Percentiles rank a stretch among this genome's conserved stretches.
These are phyloP conservation scores for Atrichornis clamosus DNA, from an alignment of 2,113 vertebrate genomes.

Conservation along the genomic window DNA sequence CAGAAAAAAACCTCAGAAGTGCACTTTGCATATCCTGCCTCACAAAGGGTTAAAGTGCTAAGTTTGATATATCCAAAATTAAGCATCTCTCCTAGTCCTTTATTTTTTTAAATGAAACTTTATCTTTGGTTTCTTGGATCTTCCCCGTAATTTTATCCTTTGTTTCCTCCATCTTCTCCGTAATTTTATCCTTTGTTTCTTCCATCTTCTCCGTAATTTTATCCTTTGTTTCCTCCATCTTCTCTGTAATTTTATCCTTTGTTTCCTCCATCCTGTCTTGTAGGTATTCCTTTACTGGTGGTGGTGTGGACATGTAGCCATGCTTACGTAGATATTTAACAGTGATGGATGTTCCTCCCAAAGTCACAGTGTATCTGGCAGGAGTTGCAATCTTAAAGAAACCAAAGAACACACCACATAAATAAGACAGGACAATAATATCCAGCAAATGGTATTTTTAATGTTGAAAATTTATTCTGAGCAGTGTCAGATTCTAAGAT, in stretches of 20 bases:
- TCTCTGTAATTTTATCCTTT: conserved; percentile 90
- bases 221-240: conserved; percentile 81
- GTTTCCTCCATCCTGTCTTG: conserved; percentile 91
- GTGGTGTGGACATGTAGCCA: conserved; percentile 90
- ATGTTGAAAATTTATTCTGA: not conserved
- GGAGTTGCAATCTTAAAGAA: conserved; percentile 89
- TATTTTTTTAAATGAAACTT: conserved; percentile 92
- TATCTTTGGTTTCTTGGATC: conserved; percentile 94
- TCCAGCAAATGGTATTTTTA: not conserved
- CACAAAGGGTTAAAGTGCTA: conserved; percentile 60
- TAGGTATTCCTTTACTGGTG: conserved; percentile 90
- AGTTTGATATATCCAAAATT: not conserved
- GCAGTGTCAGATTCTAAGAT: not conserved
- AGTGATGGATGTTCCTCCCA: conserved; percentile 90
- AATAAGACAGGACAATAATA: not conserved
- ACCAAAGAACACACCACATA: not conserved
- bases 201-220: conserved; percentile 82
- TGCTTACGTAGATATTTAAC: conserved; percentile 89
- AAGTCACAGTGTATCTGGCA: conserved; percentile 88
- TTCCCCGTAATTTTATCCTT: conserved; percentile 82
- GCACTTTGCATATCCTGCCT: conserved; percentile 21
- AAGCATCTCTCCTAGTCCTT: conserved; percentile 73
- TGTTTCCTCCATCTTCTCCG: conserved; percentile 84
- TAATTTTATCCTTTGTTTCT: conserved; percentile 81
- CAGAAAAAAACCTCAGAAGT: not conserved